A percentile compares a stretch with the other conserved stretches of the same genome.
These are phyloP conservation scores for Pherbina coryleti DNA, from an alignment of 2,888 invertebrate species.

Conservation along the genomic window DNA sequence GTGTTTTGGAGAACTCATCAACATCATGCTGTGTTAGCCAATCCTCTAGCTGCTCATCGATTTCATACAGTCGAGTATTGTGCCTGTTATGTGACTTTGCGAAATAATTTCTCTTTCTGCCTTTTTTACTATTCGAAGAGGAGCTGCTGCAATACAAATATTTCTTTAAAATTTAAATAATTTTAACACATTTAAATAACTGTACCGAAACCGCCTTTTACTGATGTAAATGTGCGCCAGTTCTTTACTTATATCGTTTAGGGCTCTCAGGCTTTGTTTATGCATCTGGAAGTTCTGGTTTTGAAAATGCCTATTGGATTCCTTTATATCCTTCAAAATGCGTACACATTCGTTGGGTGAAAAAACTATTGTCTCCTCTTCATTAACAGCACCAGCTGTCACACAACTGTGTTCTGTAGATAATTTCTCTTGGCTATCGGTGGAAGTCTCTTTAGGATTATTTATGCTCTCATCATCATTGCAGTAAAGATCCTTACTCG, in stretches of 20 bases:
- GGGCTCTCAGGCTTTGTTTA: constrained; percentile 57
- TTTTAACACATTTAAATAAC: not conserved
- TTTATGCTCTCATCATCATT: constrained; percentile 66
- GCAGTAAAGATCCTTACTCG: constrained; percentile 77
- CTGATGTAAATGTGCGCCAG: constrained; percentile 63
- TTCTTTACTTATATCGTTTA: constrained; percentile 62
- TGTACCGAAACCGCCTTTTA: constrained; percentile 15
- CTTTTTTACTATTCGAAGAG: constrained; percentile 52
- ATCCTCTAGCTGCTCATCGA: constrained; percentile 75
- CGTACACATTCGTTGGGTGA: constrained; percentile 57
- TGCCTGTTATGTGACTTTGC: constrained; percentile 52
- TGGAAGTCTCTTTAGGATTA: constrained; percentile 50
- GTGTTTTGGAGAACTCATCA: constrained; percentile 76
- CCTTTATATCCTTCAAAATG: constrained; percentile 60
- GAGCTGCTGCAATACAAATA: constrained; percentile 49
- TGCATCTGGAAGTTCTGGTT: constrained; percentile 59
- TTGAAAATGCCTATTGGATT: constrained; percentile 59
- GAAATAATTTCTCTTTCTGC: constrained; percentile 9
- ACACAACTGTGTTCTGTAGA: constrained; percentile 37
- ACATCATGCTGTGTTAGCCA: constrained; percentile 82
- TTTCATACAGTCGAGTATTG: constrained; percentile 59
- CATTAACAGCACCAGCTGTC: constrained; percentile 41
- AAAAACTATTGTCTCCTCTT: constrained; percentile 46
- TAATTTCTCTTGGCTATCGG: constrained; percentile 58
- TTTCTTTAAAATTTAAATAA: not conserved